Evolutionary conservation across 2,888 invertebrate species (phyloP).

Genomic region (Callyntrura sp.): DNA sequence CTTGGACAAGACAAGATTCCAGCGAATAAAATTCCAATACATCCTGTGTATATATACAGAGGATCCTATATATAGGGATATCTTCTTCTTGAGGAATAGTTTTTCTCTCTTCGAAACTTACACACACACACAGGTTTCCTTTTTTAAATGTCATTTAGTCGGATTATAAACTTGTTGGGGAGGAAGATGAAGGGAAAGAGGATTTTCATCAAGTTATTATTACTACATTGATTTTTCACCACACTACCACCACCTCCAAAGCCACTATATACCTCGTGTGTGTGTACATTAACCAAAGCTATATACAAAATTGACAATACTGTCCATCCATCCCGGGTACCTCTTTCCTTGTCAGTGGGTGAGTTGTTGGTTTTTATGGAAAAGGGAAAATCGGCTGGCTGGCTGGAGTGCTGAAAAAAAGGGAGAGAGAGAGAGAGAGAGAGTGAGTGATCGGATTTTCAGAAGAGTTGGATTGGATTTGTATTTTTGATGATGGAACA

Average conservation of each 20-base stretch:
- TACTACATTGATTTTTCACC: constrained; percentile 43
- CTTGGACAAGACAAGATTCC: constrained; percentile 33
- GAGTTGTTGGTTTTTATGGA: no score
- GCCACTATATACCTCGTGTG: neutral
- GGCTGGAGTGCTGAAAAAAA: neutral
- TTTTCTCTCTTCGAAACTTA: neutral
- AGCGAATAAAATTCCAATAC: constrained; percentile 38
- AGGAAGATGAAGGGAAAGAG: constrained; percentile 64
- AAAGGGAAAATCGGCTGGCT: no score
- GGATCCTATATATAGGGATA: no score
- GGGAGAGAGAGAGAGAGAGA: no score
- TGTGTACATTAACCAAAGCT: no score
- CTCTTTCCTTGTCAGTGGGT: no score
- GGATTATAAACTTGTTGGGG: constrained; percentile 57
- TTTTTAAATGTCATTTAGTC: constrained; percentile 56
- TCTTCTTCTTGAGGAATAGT: no score
- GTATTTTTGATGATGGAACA: constrained; percentile 61
- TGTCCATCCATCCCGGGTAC: no score
- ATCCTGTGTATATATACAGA: neutral
- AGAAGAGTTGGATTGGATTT: constrained; percentile 38
- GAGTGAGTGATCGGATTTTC: constrained; percentile 15
- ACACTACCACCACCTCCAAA: neutral
- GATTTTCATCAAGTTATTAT: constrained; percentile 76
- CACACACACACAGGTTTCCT: no score
- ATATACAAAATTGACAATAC: constrained; percentile 33